Percentiles rank a stretch among this genome's conserved stretches.
Evolutionary conservation across 2,113 vertebrate species (phyloP).

Genomic region (Diadophis punctatus): DNA sequence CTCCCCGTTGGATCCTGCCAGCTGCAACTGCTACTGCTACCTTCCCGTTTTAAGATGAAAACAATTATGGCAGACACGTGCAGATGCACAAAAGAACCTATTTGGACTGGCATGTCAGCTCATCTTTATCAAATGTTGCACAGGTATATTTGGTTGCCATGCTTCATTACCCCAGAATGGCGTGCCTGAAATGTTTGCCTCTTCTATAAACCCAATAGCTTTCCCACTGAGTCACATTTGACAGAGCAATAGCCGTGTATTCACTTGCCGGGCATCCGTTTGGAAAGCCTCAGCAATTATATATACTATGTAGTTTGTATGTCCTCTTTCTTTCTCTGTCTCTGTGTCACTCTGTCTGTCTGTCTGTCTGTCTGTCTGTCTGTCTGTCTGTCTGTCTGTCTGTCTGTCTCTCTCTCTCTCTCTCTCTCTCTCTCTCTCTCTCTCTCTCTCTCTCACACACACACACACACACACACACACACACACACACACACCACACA

Average conservation of each 20-base stretch:
- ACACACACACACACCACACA: too few relatives aligned
- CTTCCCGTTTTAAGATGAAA: conserved; percentile 75
- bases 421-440: too few relatives aligned
- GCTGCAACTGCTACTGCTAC: conserved; percentile 78
- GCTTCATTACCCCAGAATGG: conserved; percentile 98
- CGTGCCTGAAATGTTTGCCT: conserved; percentile 98
- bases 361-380: too few relatives aligned
- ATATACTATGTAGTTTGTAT: conserved; percentile 7
- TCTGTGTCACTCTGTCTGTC: too few relatives aligned
- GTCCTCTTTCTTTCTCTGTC: too few relatives aligned
- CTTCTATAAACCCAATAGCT: conserved; percentile 79
- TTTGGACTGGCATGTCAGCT: conserved; percentile 98
- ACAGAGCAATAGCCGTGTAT: conserved; percentile 75
- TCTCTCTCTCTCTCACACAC: too few relatives aligned
- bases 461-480: background rate
- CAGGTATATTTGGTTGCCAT: conserved; percentile 98
- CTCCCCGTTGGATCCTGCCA: conserved; percentile 77
- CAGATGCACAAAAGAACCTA: conserved; percentile 94
- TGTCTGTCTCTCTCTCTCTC: too few relatives aligned
- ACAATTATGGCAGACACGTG: conserved; percentile 89
- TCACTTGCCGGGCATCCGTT: conserved; percentile 62
- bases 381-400: too few relatives aligned
- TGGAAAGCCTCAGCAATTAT: conserved; percentile 68
- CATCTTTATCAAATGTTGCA: conserved; percentile 99
- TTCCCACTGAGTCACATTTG: conserved; percentile 72